A percentile compares a stretch with the other conserved stretches of the same genome.
Evolutionary conservation across 1,140 invertebrate genomes (phyloP).

Genomic region (Leptinotarsa undecemlineata): DNA sequence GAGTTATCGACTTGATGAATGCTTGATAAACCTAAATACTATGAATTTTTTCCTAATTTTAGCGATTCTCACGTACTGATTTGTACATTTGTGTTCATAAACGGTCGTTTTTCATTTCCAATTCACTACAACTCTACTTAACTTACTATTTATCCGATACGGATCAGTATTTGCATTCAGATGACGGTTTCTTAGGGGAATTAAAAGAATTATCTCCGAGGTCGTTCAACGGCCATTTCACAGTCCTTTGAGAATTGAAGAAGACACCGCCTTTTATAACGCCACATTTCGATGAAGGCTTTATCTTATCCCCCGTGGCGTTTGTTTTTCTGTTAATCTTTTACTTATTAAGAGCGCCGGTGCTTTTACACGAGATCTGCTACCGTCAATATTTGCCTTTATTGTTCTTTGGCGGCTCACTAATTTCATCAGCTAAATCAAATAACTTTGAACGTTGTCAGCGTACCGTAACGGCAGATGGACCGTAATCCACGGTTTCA

Average conservation of each 20-base stretch:
- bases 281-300: constrained; percentile 1
- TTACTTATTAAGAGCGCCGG: background rate
- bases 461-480: background rate
- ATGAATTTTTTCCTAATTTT: no score
- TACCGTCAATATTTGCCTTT: constrained; percentile 1
- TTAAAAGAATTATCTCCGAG: background rate
- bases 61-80: no score
- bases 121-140: no score
- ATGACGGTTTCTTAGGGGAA: background rate
- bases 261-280: background rate
- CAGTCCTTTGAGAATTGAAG: background rate
- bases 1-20: no score
- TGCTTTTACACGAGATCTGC: background rate
- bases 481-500: background rate
- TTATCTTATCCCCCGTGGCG: constrained; percentile 1
- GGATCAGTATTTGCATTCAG: background rate
- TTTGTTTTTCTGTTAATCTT: constrained; percentile 4
- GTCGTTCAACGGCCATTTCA: background rate
- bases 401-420: background rate
- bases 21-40: no score
- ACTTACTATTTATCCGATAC: background rate
- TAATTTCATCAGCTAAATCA: constrained; percentile 5
- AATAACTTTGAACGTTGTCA: background rate
- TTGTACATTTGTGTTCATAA: no score
- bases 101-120: no score